A percentile compares a stretch with the other conserved stretches of the same genome.
phyloP scores from a whole-genome alignment of 2,888 invertebrate genomes.

The Amphipoea lucens region DNA sequence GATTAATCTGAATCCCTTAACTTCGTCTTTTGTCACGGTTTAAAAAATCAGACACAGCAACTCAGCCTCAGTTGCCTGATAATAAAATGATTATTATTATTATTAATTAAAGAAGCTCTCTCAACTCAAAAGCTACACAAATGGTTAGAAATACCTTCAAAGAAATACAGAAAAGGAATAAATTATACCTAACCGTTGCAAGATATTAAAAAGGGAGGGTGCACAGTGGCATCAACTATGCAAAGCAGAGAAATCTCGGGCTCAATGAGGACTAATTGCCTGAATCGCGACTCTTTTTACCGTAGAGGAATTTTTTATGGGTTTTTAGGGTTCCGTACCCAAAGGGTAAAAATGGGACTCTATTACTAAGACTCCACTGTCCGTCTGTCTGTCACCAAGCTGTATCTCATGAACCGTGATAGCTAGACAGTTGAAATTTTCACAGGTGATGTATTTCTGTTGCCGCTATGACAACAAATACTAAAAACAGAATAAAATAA shows the following conservation, averaged over 20 bases:
- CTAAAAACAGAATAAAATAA: no score
- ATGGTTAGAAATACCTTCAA: background rate
- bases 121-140: background rate
- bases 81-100: no score
- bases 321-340: background rate
- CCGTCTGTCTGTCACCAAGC: no score
- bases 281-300: constrained; percentile 57
- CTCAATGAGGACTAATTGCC: constrained; percentile 75
- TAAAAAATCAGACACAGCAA: background rate
- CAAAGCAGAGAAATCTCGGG: constrained; percentile 68
- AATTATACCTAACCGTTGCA: constrained; percentile 32
- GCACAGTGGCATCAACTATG: constrained; percentile 66
- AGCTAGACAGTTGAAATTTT: no score
- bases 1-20: no score
- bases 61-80: no score
- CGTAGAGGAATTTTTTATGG: constrained; percentile 24
- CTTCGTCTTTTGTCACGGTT: background rate
- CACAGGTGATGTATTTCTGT: no score
- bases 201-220: constrained; percentile 18
- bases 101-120: no score
- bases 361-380: no score
- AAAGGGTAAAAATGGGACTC: no score
- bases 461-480: no score
- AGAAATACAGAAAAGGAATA: constrained; percentile 4
- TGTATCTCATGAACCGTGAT: no score